Evolutionary conservation across 2,113 vertebrate genomes (phyloP).

Genomic region (Myocastor coypus): DNA sequence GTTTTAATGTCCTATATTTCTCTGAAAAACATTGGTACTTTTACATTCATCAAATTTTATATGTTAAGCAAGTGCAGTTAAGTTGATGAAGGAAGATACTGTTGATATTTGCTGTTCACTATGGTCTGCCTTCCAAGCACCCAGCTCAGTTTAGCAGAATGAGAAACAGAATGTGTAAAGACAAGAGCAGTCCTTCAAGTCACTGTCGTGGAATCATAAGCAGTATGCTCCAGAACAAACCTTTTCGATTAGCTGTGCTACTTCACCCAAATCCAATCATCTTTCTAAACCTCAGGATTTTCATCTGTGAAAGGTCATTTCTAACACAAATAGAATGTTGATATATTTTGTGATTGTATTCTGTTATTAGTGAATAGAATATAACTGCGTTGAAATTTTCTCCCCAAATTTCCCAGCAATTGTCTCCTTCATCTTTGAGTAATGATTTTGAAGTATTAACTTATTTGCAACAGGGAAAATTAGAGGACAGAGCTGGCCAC

Average conservation of each 20-base stretch:
- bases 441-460: not conserved
- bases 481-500: not conserved
- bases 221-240: not conserved
- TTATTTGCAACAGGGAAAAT: not conserved
- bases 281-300: not conserved
- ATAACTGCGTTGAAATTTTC: not conserved
- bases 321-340: slow-evolving; percentile 21
- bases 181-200: not conserved
- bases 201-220: not conserved
- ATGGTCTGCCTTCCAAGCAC: no score
- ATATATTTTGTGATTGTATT: slow-evolving; percentile 18
- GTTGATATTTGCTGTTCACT: not conserved
- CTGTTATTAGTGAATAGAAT: not conserved
- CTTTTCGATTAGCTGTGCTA: not conserved
- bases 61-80: not conserved
- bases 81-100: not conserved
- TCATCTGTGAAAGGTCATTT: not conserved
- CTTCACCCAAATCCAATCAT: not conserved
- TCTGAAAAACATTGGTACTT: not conserved
- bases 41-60: not conserved
- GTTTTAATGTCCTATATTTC: not conserved
- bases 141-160: not conserved
- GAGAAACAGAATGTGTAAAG: not conserved
- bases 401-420: not conserved
- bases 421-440: not conserved